Evolutionary conservation across 2,888 invertebrate genomes (phyloP), one percentile per base, ranked within the genome.

Genomic region (Pardosa pseudoannulata): DNA sequence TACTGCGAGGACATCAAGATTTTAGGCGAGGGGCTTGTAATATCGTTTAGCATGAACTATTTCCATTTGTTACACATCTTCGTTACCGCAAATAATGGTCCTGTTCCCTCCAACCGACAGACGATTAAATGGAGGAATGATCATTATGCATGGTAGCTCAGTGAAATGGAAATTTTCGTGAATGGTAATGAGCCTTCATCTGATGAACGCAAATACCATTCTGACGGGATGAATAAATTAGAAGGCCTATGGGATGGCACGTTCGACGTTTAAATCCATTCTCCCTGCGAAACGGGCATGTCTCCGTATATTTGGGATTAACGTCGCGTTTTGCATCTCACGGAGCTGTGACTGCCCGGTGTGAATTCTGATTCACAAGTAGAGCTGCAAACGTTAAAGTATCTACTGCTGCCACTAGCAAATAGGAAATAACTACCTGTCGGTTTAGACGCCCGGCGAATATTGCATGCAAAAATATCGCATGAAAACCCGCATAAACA

Each of bases 391-490:
- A 46, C 41, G n/a, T 6, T 46, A 46, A 46, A 1, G 5, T 46
- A 46, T 46, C 16, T 46, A 46, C 13, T 46, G 41, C 9, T 46
- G 41, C 41, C 41, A 46, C 9, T 16, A 16, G 41, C 16, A 46
- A 46, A 46, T 46, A 46, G 41, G 41, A 46, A 46, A 46, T 46
- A 46, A 46, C 16, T 46, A 16, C 41, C 41, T 46, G 41, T 46
- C 41, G 16, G 41, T 16, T 46, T 46, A 11, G 41, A 2, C 13
- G 5, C 41, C 16, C n/a, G n/a, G n/a, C n/a, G n/a, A n/a, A n/a
- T n/a, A n/a, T n/a, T n/a, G n/a, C n/a, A n/a, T n/a, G n/a, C n/a
- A n/a, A n/a, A n/a, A n/a, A n/a, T n/a, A n/a, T n/a, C n/a, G n/a
- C n/a, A n/a, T n/a, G n/a, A n/a, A n/a, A n/a, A n/a, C n/a, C n/a